phyloP scores from a whole-genome alignment of 1,140 invertebrate genomes.

The Nephila pilipes region DNA sequence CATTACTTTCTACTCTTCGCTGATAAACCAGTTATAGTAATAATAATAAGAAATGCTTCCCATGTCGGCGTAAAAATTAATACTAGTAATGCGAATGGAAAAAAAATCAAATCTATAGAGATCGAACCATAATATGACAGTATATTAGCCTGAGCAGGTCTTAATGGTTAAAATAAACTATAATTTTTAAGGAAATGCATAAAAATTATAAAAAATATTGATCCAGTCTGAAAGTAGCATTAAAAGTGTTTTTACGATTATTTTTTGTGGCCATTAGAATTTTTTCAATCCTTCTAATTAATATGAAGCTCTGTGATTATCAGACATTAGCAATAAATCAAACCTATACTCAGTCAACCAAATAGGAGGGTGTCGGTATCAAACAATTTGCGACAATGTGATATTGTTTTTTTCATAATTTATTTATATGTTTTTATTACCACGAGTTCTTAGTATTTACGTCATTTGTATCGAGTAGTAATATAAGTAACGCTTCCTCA shows the following conservation, averaged over 20 bases:
- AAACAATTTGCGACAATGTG: slow-evolving; percentile 21
- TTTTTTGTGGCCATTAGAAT: background rate
- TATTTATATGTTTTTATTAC: slow-evolving; percentile 10
- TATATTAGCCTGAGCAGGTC: background rate
- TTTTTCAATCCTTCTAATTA: slow-evolving; percentile 19
- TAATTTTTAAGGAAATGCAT: background rate
- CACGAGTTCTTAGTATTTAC: slow-evolving; percentile 6
- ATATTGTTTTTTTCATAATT: slow-evolving; percentile 19
- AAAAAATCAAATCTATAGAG: background rate
- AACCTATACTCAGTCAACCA: slow-evolving; percentile 4
- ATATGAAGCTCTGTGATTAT: slow-evolving; percentile 1
- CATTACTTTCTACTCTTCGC: background rate
- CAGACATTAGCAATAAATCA: slow-evolving; percentile 43
- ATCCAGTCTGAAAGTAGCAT: background rate
- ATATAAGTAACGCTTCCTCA: slow-evolving; percentile 19
- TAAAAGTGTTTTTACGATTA: background rate
- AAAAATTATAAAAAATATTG: background rate
- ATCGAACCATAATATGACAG: background rate
- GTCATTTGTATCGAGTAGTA: slow-evolving; percentile 28
- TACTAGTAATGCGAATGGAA: background rate
- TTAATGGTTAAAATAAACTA: background rate
- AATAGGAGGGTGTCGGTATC: background rate
- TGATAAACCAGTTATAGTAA: background rate
- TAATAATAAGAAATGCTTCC: background rate
- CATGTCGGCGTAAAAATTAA: background rate